Base-by-base conservation (phyloP, 2,888 invertebrate genomes). In the Seira musarum region DNA sequence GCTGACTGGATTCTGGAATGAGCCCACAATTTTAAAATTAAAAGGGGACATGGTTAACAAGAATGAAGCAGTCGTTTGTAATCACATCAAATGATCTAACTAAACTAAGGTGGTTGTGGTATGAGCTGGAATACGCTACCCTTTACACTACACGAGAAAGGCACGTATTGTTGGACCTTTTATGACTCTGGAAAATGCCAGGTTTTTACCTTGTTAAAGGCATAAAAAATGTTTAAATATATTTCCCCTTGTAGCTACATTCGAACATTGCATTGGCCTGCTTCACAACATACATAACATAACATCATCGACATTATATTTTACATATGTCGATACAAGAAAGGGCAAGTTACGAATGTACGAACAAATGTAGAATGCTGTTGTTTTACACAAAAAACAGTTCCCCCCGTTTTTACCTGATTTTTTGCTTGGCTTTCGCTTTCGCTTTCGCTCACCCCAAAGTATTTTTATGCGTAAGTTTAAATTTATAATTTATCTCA, bases 11-110 rank as follows among this genome's bases (percentile, higher is more conserved):
- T 63, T 24, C 3, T 24, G n/a, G 46, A 15, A 30, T n/a, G n/a
- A 66, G 35, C 65, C 73, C 73, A 80, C 73, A 71, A 72, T 79
- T 69, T 80, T 64, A 69, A 79, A 80, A 73, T 80, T 80, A 40
- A 80, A 80, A 73, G 73, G 79, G 79, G 73, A 73, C 72, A 80
- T 80, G 79, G 73, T 80, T 80, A 80, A 80, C 79, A 80, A 80
- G 79, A 80, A 79, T 79, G 71, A 79, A 78, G 71, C 77, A 64
- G 68, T 73, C 40, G 73, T 79, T 80, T 40, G 40, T 40, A 40
- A 40, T 40, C 40, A 40, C 40, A 40, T 40, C 13, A 40, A n/a
- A n/a, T n/a, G n/a, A n/a, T n/a, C n/a, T n/a, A n/a, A n/a, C 40
- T 8, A 40, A 40, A 8, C 40, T 40, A 40, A 40, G 40, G 40